Percentiles rank a stretch among this genome's conserved stretches.
Conservation (phyloP, 2,113 vertebrate genomes). For the Gulo gulo region DNA sequence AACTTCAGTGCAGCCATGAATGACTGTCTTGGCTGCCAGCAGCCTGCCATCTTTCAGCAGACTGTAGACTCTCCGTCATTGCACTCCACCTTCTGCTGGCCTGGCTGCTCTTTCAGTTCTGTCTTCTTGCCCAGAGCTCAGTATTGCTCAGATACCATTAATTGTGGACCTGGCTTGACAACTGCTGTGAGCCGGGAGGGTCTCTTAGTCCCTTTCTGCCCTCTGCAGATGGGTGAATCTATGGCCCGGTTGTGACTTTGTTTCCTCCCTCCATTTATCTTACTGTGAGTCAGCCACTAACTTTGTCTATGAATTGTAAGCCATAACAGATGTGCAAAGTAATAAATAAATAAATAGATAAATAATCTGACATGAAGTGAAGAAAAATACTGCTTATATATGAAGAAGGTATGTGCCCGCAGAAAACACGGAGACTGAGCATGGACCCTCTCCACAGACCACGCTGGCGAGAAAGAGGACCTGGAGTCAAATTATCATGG, state of each 20-base stretch:
- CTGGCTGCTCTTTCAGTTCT: not conserved
- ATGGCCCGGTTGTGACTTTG: not conserved
- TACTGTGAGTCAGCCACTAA: not conserved
- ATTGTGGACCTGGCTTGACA: not conserved
- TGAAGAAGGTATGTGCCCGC: not conserved
- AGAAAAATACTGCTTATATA: not conserved
- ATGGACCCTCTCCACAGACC: not conserved
- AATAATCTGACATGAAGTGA: not conserved
- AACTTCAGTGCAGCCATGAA: not conserved
- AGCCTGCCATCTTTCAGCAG: not conserved
- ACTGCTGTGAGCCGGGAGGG: not conserved
- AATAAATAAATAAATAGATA: not conserved
- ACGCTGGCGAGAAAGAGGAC: not conserved
- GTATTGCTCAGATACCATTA: not conserved
- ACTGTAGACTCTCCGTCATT: not conserved
- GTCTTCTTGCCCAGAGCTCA: not conserved
- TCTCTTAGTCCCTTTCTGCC: not conserved
- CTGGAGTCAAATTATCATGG: not conserved
- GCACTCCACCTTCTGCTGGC: not conserved
- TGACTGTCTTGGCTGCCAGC: not conserved
- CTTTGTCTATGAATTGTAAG: not conserved
- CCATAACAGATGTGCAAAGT: not conserved
- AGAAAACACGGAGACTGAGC: not conserved
- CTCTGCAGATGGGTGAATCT: not conserved
- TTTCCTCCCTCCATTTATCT: not conserved